phyloP scores from a whole-genome alignment of 30 jellyfish, hydroid and myxozoan genomes.

The Phacellophora camtschatica region DNA sequence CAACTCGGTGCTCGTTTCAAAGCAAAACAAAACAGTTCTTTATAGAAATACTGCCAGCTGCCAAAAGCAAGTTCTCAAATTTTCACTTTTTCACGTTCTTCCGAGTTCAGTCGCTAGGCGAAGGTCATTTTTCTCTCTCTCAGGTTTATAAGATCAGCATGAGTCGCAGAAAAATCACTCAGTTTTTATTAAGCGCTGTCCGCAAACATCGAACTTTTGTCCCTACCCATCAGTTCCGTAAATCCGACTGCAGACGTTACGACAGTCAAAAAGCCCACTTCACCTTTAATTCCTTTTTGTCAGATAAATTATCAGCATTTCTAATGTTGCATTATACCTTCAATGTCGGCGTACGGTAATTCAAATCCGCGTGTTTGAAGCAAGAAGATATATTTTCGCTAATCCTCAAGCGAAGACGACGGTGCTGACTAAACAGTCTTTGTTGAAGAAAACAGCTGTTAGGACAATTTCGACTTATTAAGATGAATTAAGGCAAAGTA shows the following conservation, averaged over 20 bases:
- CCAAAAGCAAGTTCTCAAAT: constrained; percentile 8
- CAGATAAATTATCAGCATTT: too few species aligned
- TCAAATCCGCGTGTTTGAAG: constrained; percentile 6
- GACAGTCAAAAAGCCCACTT: background rate
- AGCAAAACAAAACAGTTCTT: background rate
- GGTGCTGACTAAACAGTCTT: constrained; percentile 24
- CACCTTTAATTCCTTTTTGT: too few species aligned
- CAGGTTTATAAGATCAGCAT: constrained; percentile 53
- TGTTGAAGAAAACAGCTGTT: constrained; percentile 42
- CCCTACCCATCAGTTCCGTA: constrained; percentile 2
- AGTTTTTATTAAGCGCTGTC: constrained; percentile 33
- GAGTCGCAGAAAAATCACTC: constrained; percentile 17
- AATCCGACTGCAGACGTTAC: constrained; percentile 37
- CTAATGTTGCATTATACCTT: too few species aligned
- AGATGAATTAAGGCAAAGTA: constrained; percentile 7
- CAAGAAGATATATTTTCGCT: background rate
- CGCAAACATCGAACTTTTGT: constrained; percentile 31
- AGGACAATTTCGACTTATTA: constrained; percentile 19
- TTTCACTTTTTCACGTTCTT: constrained; percentile 35
- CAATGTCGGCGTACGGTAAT: background rate
- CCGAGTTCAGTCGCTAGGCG: constrained; percentile 55
- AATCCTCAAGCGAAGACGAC: constrained; percentile 5
- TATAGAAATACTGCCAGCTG: constrained; percentile 5
- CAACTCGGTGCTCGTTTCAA: too few species aligned
- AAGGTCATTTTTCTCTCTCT: constrained; percentile 43